Evolutionary conservation across 2,113 vertebrate species (phyloP).

Genomic region (Hiodon alosoides): DNA sequence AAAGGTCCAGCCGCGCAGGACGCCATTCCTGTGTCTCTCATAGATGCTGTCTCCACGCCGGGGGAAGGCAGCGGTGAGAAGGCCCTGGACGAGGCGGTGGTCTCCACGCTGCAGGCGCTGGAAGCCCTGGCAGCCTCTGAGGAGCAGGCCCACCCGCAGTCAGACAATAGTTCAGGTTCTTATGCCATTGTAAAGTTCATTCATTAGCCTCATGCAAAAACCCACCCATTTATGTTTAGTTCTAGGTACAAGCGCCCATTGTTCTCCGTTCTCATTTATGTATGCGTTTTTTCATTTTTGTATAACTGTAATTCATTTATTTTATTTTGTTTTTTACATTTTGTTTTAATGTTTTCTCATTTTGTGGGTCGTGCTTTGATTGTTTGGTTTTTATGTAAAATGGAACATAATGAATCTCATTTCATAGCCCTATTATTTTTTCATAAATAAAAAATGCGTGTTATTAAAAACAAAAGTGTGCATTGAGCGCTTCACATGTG

Average conservation of each 20-base stretch:
- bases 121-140: slow-evolving; percentile 90
- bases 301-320: slow-evolving; percentile 35
- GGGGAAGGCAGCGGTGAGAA: slow-evolving; percentile 61
- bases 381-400: slow-evolving; percentile 42
- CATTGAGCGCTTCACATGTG: slow-evolving; percentile 54
- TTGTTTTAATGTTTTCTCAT: slow-evolving; percentile 23
- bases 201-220: slow-evolving; percentile 74
- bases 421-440: slow-evolving; percentile 47
- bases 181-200: slow-evolving; percentile 97
- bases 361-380: slow-evolving; percentile 32
- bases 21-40: slow-evolving; percentile 94
- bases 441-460: slow-evolving; percentile 49
- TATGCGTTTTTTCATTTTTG: slow-evolving; percentile 52
- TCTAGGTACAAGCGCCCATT: slow-evolving; percentile 63
- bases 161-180: slow-evolving; percentile 97
- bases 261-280: slow-evolving; percentile 58
- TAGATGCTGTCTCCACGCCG: slow-evolving; percentile 85
- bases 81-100: slow-evolving; percentile 76
- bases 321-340: slow-evolving; percentile 25
- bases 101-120: slow-evolving; percentile 86
- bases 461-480: slow-evolving; percentile 41
- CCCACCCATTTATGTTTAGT: slow-evolving; percentile 66
- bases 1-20: slow-evolving; percentile 59
- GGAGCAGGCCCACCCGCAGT: slow-evolving; percentile 77
- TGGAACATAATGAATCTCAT: slow-evolving; percentile 30